phyloP scores from a whole-genome alignment of 2,797 vertebrate species.

The Pogonophryne albipinna region DNA sequence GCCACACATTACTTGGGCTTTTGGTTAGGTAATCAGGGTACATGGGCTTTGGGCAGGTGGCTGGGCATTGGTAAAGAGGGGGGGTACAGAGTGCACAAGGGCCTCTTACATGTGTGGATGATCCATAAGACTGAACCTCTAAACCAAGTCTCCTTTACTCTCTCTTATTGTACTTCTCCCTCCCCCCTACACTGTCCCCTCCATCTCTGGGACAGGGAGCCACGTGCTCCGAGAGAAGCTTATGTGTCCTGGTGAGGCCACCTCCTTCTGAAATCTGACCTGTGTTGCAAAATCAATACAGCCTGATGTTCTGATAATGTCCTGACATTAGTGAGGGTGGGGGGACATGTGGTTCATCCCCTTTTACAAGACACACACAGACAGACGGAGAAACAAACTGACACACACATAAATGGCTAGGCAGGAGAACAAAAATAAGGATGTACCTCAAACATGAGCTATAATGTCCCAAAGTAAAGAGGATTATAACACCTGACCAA shows the following conservation, averaged over 20 bases:
- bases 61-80: conserved; percentile 69
- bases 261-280: conserved; percentile 91
- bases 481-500: conserved; percentile 3
- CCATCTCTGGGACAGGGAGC: conserved; percentile 59
- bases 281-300: conserved; percentile 91
- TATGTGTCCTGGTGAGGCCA: conserved; percentile 76
- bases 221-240: conserved; percentile 73
- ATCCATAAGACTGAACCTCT: conserved; percentile 82
- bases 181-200: conserved; percentile 47
- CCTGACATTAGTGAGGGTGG: conserved; percentile 92
- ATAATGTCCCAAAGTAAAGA: conserved; percentile 14
- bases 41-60: conserved; percentile 80
- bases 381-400: conserved; percentile 12
- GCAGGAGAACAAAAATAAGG: conserved; percentile 24
- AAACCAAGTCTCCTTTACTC: conserved; percentile 70
- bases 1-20: conserved; percentile 96
- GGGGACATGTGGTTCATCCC: conserved; percentile 83
- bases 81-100: conserved; percentile 68
- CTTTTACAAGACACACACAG: conserved; percentile 59
- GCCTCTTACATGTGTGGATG: conserved; percentile 82
- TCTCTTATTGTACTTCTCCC: conserved; percentile 35
- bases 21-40: conserved; percentile 94
- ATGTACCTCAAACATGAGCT: conserved; percentile 20
- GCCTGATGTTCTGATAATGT: conserved; percentile 94
- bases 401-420: conserved; percentile 1